Conservation (phyloP, 1,140 invertebrate species). For the Procambarus virginalis region DNA sequence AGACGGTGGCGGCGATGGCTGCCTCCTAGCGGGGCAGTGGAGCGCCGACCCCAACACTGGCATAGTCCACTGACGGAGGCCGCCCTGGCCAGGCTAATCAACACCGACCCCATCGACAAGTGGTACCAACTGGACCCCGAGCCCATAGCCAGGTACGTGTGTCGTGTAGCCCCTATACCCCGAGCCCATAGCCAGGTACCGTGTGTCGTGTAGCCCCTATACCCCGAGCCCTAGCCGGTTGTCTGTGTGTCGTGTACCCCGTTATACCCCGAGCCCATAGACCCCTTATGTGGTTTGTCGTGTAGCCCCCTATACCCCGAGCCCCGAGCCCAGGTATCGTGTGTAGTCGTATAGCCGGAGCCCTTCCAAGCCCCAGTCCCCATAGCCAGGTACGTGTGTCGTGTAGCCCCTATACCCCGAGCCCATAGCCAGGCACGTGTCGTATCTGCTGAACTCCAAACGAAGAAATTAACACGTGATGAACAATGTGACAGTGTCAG, state of each 20-base stretch:
- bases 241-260: neutral
- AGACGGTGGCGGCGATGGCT: neutral
- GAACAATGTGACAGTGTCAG: no score
- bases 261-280: neutral
- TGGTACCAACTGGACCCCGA: conserved; percentile 59
- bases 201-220: neutral
- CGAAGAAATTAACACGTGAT: no score
- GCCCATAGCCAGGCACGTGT: no score
- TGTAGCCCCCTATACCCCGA: no score
- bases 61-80: conserved; percentile 57
- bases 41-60: conserved; percentile 54
- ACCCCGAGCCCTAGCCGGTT: neutral
- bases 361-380: no score
- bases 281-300: no score
- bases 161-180: neutral
- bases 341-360: no score
- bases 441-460: no score
- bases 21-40: conserved; percentile 43
- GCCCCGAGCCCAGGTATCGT: no score
- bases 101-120: conserved; percentile 57
- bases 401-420: no score
- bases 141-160: conserved; percentile 53
- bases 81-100: conserved; percentile 47
- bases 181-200: neutral
- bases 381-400: no score